Evolutionary conservation across 1,140 invertebrate species (phyloP), one percentile per base, ranked within the genome.

Genomic region (Drosophila nigrodunni): DNA sequence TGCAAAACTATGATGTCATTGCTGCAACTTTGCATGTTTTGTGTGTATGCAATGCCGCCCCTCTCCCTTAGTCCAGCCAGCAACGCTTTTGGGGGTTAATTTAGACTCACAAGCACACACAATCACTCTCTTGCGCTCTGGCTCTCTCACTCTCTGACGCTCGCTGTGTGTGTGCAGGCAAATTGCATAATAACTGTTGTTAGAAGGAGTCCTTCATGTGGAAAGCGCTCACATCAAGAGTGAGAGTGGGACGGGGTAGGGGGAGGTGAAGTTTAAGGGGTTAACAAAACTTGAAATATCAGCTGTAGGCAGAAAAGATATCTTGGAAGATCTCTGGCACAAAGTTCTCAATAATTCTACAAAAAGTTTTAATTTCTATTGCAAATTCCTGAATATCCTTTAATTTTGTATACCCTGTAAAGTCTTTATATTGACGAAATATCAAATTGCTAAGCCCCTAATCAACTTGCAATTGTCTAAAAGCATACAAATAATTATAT

Each of bases 31-130:
- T 82, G 80, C 77, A 82, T 80, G 44, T 79, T 80, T 69, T 82
- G 83, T 87, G 69, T 87, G 83, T 88, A 88, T 87, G 83, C 79
- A 79, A 59, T 82, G 77, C 59, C 72, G 55, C 61, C 71, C 67
- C 77, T 39, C 54, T 18, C n/a, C 35, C 46, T 44, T 10, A 8
- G 1, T 5, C 1, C 18, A 41, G 39, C 18, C 74, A 71, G 71
- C 64, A 77, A 35, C 54, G 46, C 62, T 60, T 57, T 70, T 46
- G 68, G 76, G 82, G 82, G 82, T 87, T 80, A 82, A 72, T 87
- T 88, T 52, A 9, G 5, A 25, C 74, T 80, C 73, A 30, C 41
- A 30, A 57, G 41, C 65, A 39, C 52, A 3, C 15, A 13, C 13
- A 18, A 7, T 0, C 50, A 4, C 18, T 52, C 37, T 3, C 46